A percentile compares a stretch with the other conserved stretches of the same genome.
Evolutionary conservation across 1,140 invertebrate species (phyloP).

Genomic region (Ostrea edulis): DNA sequence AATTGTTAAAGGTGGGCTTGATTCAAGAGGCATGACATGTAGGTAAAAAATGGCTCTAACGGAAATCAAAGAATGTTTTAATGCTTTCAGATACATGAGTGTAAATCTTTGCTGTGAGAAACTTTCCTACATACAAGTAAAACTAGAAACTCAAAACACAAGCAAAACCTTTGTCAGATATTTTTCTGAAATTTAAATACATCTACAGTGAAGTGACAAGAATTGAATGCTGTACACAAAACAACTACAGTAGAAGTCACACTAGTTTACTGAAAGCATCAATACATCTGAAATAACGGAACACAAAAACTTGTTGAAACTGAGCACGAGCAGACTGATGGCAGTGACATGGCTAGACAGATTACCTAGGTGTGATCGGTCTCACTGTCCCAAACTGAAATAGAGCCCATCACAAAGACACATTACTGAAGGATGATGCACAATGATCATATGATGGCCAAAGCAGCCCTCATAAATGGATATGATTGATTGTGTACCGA

Average conservation of each 20-base stretch:
- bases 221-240: not conserved
- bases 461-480: not conserved
- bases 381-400: slow-evolving; percentile 73
- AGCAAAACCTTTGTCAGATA: not conserved
- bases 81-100: slow-evolving; percentile 5
- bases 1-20: not conserved
- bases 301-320: slow-evolving; percentile 48
- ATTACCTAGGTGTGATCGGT: slow-evolving; percentile 68
- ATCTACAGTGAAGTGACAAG: not conserved
- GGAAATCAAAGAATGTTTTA: slow-evolving; percentile 23
- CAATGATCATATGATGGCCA: not conserved
- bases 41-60: not conserved
- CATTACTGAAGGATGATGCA: not conserved
- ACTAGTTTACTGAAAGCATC: slow-evolving; percentile 34
- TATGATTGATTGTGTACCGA: not conserved
- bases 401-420: slow-evolving; percentile 48
- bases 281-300: slow-evolving; percentile 46
- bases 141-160: no score
- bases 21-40: slow-evolving; percentile 2
- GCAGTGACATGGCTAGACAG: not conserved
- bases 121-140: not conserved
- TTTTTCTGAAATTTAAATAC: not conserved
- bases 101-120: not conserved
- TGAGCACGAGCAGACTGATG: slow-evolving; percentile 45
- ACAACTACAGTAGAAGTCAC: not conserved